Conservation (phyloP, 2,888 invertebrate genomes). For the Amblyteles armatorius region DNA sequence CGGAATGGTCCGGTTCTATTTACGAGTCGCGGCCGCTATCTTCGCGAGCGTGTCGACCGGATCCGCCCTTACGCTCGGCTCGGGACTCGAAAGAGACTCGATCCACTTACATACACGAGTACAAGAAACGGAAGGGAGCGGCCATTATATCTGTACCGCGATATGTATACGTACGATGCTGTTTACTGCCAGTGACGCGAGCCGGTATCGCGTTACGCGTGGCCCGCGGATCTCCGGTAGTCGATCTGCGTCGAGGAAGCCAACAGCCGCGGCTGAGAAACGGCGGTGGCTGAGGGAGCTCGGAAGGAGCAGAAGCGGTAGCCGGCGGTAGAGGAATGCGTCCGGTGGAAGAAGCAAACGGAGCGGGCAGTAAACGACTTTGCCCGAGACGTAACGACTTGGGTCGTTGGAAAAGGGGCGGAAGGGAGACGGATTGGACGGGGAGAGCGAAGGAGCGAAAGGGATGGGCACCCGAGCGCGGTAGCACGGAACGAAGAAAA, state of each 20-base stretch:
- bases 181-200: constrained; percentile 49
- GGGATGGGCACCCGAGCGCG: constrained; percentile 11
- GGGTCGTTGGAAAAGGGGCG: constrained; percentile 62
- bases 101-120: constrained; percentile 25
- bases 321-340: constrained; percentile 67
- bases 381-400: constrained; percentile 71
- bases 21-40: constrained; percentile 34
- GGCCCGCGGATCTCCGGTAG: constrained; percentile 44
- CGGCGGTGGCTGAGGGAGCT: background rate
- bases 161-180: constrained; percentile 33
- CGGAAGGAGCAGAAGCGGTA: constrained; percentile 25
- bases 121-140: constrained; percentile 6
- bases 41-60: constrained; percentile 8
- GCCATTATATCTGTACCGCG: constrained; percentile 20
- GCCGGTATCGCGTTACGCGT: constrained; percentile 50
- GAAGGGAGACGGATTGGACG: constrained; percentile 24
- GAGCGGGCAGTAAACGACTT: constrained; percentile 70
- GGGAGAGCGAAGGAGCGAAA: constrained; percentile 15
- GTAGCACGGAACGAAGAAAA: constrained; percentile 40
- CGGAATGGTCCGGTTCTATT: constrained; percentile 23
- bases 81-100: constrained; percentile 12
- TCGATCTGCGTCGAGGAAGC: constrained; percentile 38
- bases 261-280: background rate
- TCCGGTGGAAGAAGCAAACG: constrained; percentile 59
- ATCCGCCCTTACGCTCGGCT: constrained; percentile 29